Evolutionary conservation across 2,888 invertebrate species (phyloP).

Genomic region (Drosophila niveifrons): DNA sequence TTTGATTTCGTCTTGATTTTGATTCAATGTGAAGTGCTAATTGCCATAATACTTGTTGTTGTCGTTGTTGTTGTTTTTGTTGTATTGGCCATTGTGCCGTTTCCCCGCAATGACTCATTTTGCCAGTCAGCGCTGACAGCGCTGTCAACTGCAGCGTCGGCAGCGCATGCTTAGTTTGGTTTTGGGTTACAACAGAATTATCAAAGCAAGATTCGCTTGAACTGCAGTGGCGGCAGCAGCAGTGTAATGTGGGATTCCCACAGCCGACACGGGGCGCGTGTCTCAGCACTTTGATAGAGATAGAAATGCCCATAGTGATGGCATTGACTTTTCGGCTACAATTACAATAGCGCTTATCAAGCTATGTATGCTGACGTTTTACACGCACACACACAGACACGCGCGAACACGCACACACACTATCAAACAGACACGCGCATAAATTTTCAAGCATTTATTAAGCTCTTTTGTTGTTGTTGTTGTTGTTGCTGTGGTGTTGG

Average conservation of each 20-base stretch:
- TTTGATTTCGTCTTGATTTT: constrained; percentile 71
- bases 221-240: constrained; percentile 31
- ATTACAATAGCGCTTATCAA: constrained; percentile 72
- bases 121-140: constrained; percentile 5
- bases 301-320: constrained; percentile 33
- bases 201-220: constrained; percentile 60
- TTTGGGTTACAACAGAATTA: constrained; percentile 51
- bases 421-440: constrained; percentile 41
- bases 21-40: constrained; percentile 68
- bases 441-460: constrained; percentile 62
- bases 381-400: constrained; percentile 27
- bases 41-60: constrained; percentile 58
- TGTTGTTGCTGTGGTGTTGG: no score
- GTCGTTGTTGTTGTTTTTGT: constrained; percentile 35
- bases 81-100: constrained; percentile 19
- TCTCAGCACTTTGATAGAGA: constrained; percentile 53
- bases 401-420: constrained; percentile 25
- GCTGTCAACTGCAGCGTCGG: not conserved
- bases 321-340: constrained; percentile 68
- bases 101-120: constrained; percentile 49
- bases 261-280: constrained; percentile 55
- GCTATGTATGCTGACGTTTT: constrained; percentile 61
- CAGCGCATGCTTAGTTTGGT: constrained; percentile 28
- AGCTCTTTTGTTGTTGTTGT: constrained; percentile 39
- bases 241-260: constrained; percentile 55